Percentiles rank a stretch among this genome's conserved stretches.
Evolutionary conservation across 2,797 vertebrate species (phyloP).

Genomic region (Sphenopsis melanotis): DNA sequence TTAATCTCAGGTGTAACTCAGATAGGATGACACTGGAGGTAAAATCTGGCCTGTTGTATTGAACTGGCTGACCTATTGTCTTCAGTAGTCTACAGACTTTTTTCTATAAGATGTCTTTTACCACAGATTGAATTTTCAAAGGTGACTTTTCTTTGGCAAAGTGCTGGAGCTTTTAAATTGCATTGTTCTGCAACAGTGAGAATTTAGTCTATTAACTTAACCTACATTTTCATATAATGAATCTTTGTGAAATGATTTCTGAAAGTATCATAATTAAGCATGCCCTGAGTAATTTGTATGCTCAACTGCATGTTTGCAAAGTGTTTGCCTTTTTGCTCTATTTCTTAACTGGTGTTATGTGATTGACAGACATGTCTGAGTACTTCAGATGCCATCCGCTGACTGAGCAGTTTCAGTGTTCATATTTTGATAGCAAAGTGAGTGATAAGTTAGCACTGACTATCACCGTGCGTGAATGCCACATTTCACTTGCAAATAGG

Average conservation of each 20-base stretch:
- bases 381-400: not conserved
- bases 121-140: not conserved
- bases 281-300: not conserved
- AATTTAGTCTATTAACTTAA: not conserved
- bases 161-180: not conserved
- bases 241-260: not conserved
- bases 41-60: not conserved
- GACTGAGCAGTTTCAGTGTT: not conserved
- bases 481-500: constrained; percentile 12
- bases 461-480: not conserved
- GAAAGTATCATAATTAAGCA: not conserved
- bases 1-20: not conserved
- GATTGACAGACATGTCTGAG: not conserved
- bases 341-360: not conserved
- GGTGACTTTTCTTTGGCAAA: not conserved
- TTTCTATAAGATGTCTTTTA: not conserved
- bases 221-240: not conserved
- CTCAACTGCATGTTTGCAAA: not conserved
- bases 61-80: not conserved
- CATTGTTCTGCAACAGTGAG: not conserved
- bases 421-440: not conserved
- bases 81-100: not conserved
- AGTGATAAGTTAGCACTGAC: not conserved
- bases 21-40: not conserved
- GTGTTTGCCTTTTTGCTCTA: not conserved